phyloP scores from a whole-genome alignment of 2,888 invertebrate genomes.

The Pelosia muscerda region DNA sequence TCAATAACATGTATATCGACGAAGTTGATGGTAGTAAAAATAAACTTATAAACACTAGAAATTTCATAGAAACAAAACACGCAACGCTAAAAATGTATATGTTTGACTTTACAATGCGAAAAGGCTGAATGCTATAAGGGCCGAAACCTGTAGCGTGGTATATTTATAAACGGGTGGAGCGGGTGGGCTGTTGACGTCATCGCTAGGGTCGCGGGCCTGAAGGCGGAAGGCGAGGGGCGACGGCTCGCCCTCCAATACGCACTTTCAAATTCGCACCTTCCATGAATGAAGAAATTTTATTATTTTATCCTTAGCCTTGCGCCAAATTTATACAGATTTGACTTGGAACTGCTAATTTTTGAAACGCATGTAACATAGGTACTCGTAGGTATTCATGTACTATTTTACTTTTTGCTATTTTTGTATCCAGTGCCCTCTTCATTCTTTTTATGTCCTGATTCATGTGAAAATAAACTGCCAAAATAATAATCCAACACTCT shows the following conservation, averaged over 20 bases:
- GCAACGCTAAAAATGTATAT: constrained; percentile 24
- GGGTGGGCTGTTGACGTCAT: constrained; percentile 83
- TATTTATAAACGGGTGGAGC: constrained; percentile 83
- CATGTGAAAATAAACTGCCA: constrained; percentile 2
- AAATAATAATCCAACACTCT: no score
- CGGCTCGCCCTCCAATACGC: constrained; percentile 81
- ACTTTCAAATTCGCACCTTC: constrained; percentile 84
- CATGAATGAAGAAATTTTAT: constrained; percentile 81
- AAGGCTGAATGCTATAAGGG: constrained; percentile 63
- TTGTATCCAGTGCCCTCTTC: constrained; percentile 1
- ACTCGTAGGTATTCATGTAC: no score
- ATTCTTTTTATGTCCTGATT: constrained; percentile 27
- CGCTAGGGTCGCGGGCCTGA: constrained; percentile 60
- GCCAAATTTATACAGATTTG: constrained; percentile 71
- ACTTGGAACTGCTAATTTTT: constrained; percentile 64
- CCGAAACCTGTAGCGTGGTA: constrained; percentile 84
- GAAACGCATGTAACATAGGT: constrained; percentile 49
- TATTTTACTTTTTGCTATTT: constrained; percentile 25
- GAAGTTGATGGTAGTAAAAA: constrained; percentile 10
- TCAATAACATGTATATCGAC: constrained; percentile 14
- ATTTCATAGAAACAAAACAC: constrained; percentile 11
- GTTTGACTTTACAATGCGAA: constrained; percentile 47
- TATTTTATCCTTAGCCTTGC: constrained; percentile 76
- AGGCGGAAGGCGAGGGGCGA: constrained; percentile 52
- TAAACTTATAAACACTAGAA: constrained; percentile 8